Percentiles rank a stretch among this genome's conserved stretches.
Conservation (phyloP, 2,113 vertebrate species). For the Mionectes macconnelli region DNA sequence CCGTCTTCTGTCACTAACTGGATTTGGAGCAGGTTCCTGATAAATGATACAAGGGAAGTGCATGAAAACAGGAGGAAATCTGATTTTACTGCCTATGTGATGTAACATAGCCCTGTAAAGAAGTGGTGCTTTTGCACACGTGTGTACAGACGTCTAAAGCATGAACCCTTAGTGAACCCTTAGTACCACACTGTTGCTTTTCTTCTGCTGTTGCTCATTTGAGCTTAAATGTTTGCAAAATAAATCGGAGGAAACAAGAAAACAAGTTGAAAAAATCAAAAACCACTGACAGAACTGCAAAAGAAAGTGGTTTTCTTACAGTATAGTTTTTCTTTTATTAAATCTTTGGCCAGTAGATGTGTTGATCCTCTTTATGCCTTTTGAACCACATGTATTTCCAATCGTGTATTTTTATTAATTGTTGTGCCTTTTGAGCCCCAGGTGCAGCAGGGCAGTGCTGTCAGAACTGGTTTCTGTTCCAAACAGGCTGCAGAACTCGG, state of each 20-base stretch:
- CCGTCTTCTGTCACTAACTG: rapidly evolving
- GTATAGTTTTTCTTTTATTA: neutral
- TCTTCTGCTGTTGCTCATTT: neutral
- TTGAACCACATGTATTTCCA: neutral
- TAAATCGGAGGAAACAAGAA: neutral
- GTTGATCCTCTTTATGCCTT: neutral
- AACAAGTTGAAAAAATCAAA: no score
- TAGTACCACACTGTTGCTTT: neutral
- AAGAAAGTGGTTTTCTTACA: neutral
- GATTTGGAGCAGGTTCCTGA: neutral
- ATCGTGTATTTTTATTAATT: no score
- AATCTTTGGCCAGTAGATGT: neutral
- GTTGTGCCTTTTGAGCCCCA: neutral
- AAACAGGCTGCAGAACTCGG: no score
- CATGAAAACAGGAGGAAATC: neutral
- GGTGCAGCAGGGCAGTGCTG: rapidly evolving
- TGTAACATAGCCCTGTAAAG: neutral
- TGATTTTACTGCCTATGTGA: neutral
- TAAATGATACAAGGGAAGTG: neutral
- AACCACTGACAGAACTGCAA: neutral
- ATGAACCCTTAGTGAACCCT: neutral
- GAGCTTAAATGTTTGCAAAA: neutral
- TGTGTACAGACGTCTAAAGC: neutral
- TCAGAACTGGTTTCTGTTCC: no score
- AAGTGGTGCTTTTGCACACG: neutral